These are phyloP conservation scores for cattle (Bos taurus) DNA, from an alignment of 2,113 vertebrate genomes.

Conservation along the genomic window ARS-UCD2.0 NC_037346.1:9524001-9524500, in stretches of 20 bases:
- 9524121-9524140: conserved; percentile 50
- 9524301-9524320: not conserved
- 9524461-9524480: not conserved
- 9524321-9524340: not conserved
- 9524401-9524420: conserved; percentile 5
- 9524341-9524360: not conserved
- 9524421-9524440: not conserved
- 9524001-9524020: not conserved
- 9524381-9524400: not conserved
- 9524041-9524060: not conserved
- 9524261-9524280: not conserved
- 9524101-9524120: conserved; percentile 76
- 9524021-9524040: not conserved
- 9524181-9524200: not conserved
- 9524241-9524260: not conserved
- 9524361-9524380: not conserved
- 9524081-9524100: conserved; percentile 79
- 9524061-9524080: conserved; percentile 78
- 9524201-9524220: not conserved
- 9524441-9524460: not conserved
- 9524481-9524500: not conserved
- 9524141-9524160: conserved; percentile 49
- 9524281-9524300: not conserved
- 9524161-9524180: conserved; percentile 40
- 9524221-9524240: not conserved